Conservation (phyloP, 2,113 vertebrate genomes). For the Alethe diademata region DNA sequence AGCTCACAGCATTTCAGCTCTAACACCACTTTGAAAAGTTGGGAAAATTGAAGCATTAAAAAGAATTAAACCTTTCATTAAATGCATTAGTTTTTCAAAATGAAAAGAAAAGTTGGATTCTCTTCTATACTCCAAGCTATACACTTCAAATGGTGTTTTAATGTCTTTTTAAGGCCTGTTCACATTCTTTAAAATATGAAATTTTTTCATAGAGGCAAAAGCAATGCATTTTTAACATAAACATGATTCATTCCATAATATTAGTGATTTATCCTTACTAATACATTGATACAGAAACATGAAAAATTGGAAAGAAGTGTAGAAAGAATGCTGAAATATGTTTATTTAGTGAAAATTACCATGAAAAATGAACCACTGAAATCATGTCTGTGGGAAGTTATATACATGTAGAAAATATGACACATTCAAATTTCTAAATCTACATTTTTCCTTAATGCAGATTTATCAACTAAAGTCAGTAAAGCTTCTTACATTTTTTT, state of each 20-base stretch:
- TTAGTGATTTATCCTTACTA: not conserved
- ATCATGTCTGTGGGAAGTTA: not conserved
- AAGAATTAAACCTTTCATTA: slow-evolving; percentile 50
- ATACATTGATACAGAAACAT: not conserved
- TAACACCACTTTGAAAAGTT: not conserved
- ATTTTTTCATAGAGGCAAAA: slow-evolving; percentile 8
- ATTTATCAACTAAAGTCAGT: not conserved
- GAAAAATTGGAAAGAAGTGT: not conserved
- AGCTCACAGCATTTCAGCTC: not conserved
- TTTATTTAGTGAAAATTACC: not conserved
- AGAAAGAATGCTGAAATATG: not conserved
- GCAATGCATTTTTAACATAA: slow-evolving; percentile 45
- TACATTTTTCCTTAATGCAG: not conserved
- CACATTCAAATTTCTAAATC: slow-evolving; percentile 5
- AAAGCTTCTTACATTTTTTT: not conserved
- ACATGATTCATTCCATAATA: not conserved
- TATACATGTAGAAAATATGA: not conserved
- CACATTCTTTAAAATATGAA: slow-evolving; percentile 15
- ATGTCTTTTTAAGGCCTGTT: slow-evolving; percentile 15
- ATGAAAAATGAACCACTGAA: not conserved
- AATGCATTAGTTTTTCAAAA: slow-evolving; percentile 43
- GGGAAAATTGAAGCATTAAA: slow-evolving; percentile 26
- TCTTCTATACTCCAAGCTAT: slow-evolving; percentile 5
- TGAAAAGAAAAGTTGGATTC: slow-evolving; percentile 8
- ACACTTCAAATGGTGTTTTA: not conserved